Conservation (phyloP, 2,113 vertebrate genomes). For the Gopherus flavomarginatus region DNA sequence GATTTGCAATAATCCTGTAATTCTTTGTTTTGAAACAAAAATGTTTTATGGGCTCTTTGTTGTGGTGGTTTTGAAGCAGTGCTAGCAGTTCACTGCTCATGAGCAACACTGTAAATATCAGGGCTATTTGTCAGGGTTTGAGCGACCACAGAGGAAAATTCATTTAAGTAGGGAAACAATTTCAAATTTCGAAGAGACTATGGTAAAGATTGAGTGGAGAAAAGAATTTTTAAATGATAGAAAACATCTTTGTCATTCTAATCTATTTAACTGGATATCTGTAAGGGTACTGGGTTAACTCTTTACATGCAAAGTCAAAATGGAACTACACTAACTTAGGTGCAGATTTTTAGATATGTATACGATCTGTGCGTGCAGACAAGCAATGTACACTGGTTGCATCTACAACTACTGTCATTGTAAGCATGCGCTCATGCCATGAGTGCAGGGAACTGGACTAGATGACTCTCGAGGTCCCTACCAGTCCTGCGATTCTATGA, state of each 20-base stretch:
- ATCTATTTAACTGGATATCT: not conserved
- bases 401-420: not conserved
- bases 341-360: not conserved
- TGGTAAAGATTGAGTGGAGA: not conserved
- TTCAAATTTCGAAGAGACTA: conserved; percentile 21
- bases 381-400: not conserved
- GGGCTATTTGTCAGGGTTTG: not conserved
- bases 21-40: conserved; percentile 47
- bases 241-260: not conserved
- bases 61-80: conserved; percentile 9
- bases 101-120: conserved; percentile 44
- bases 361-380: not conserved
- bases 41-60: not conserved
- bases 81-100: conserved; percentile 23
- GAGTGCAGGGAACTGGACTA: no score
- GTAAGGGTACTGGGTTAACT: not conserved
- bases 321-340: not conserved
- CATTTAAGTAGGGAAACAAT: not conserved
- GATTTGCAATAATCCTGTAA: conserved; percentile 10
- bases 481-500: no score
- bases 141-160: not conserved
- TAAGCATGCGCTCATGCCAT: not conserved
- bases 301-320: not conserved
- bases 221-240: not conserved
- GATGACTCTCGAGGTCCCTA: no score